Evolutionary conservation across 2,888 invertebrate species (phyloP).

Genomic region (Caenorhabditis parvicauda): DNA sequence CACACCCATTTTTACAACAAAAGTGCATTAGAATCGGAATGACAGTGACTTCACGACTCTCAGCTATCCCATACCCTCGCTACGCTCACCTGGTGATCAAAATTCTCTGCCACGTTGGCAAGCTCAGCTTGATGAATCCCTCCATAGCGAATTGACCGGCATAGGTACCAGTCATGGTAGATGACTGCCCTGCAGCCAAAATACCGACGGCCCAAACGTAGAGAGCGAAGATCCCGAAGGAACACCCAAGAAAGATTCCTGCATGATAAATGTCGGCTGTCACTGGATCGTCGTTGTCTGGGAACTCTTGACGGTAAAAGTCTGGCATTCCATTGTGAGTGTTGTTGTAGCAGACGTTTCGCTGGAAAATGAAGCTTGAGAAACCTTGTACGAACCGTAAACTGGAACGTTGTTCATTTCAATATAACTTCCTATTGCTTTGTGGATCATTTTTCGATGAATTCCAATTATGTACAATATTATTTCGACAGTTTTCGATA

Average conservation of each 20-base stretch:
- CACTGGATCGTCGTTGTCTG: conserved; percentile 36
- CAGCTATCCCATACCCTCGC: not conserved
- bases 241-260: conserved; percentile 65
- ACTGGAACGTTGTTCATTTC: too few species aligned
- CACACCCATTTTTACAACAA: too few species aligned
- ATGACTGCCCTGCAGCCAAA: conserved; percentile 67
- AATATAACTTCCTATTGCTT: not conserved
- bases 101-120: conserved; percentile 83
- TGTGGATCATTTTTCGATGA: too few species aligned
- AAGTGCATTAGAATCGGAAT: too few species aligned
- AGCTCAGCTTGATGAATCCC: conserved; percentile 80
- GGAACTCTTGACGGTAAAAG: conserved; percentile 50
- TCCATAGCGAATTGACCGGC: conserved; percentile 69
- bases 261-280: conserved; percentile 55
- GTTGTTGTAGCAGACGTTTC: conserved; percentile 29
- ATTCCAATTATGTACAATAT: too few species aligned
- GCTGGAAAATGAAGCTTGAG: conserved; percentile 17
- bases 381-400: not conserved
- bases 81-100: conserved; percentile 72
- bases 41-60: too few species aligned
- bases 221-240: conserved; percentile 66
- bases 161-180: conserved; percentile 67
- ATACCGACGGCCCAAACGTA: conserved; percentile 69
- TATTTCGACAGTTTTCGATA: too few species aligned
- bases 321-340: conserved; percentile 48